These are phyloP conservation scores for Numida meleagris DNA, from an alignment of 2,113 vertebrate species.

Conservation along the genomic window DNA sequence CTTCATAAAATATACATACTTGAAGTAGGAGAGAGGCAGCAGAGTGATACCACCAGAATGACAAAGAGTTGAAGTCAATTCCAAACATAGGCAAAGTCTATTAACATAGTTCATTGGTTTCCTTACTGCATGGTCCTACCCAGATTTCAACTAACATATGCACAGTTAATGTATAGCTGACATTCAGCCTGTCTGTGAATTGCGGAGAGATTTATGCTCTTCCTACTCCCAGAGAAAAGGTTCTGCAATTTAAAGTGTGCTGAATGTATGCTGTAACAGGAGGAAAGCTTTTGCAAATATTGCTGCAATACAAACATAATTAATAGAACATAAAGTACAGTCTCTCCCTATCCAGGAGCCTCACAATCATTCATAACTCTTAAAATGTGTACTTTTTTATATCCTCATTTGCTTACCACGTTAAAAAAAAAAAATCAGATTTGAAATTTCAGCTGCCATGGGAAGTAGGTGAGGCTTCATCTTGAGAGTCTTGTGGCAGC, in stretches of 20 bases:
- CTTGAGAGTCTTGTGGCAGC: background rate
- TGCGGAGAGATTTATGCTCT: background rate
- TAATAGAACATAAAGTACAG: background rate
- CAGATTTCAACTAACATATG: background rate
- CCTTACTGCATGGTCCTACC: background rate
- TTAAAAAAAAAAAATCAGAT: background rate
- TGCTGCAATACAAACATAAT: background rate
- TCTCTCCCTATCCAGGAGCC: background rate
- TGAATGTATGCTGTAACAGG: background rate
- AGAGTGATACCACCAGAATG: background rate
- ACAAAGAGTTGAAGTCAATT: background rate
- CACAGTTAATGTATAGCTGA: background rate
- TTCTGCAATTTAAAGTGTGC: background rate
- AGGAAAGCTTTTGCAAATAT: background rate
- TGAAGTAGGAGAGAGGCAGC: background rate
- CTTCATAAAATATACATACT: constrained; percentile 41
- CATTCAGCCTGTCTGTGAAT: background rate
- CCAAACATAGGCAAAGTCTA: background rate
- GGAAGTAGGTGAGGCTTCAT: background rate
- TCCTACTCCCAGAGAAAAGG: background rate
- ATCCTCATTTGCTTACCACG: background rate
- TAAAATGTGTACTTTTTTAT: background rate
- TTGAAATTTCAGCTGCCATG: background rate
- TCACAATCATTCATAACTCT: background rate
- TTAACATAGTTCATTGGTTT: background rate